These are phyloP conservation scores for Elysia chlorotica DNA, from an alignment of 1,140 invertebrate species.

Conservation along the genomic window DNA sequence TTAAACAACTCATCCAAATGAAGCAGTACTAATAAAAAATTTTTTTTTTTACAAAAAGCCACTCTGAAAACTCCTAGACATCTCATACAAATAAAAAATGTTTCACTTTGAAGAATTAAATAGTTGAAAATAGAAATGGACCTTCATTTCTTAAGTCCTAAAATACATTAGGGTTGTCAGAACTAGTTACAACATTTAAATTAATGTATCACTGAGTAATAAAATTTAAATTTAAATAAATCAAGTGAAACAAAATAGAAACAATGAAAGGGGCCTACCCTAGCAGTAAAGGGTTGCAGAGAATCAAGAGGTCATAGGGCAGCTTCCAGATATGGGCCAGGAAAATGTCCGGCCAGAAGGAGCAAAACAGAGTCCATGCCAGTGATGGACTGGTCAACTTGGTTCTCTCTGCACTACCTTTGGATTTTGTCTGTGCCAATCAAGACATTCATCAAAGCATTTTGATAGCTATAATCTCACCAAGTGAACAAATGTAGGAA, in stretches of 20 bases:
- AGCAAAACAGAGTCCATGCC: slow-evolving; percentile 28
- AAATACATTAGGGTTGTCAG: not conserved
- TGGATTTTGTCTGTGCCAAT: not conserved
- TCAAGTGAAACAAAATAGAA: not conserved
- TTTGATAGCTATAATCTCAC: not conserved
- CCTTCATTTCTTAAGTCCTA: not conserved
- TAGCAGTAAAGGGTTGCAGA: slow-evolving; percentile 36
- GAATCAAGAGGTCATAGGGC: slow-evolving; percentile 33
- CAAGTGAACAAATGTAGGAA: not conserved
- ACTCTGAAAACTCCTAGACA: no score
- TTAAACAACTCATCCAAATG: not conserved
- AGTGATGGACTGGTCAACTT: slow-evolving; percentile 27
- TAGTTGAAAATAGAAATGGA: not conserved
- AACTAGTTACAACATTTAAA: not conserved
- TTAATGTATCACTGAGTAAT: not conserved
- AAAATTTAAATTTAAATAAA: not conserved
- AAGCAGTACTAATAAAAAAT: not conserved
- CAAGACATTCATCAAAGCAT: not conserved
- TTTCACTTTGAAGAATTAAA: not conserved
- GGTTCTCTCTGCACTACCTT: slow-evolving; percentile 2
- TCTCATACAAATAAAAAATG: not conserved
- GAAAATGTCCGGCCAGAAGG: slow-evolving; percentile 36
- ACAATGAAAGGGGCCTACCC: slow-evolving; percentile 28
- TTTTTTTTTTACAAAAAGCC: not conserved
- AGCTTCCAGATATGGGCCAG: slow-evolving; percentile 39